A percentile compares a stretch with the other conserved stretches of the same genome.
phyloP scores from a whole-genome alignment of 2,113 vertebrate species.

The Natator depressus region DNA sequence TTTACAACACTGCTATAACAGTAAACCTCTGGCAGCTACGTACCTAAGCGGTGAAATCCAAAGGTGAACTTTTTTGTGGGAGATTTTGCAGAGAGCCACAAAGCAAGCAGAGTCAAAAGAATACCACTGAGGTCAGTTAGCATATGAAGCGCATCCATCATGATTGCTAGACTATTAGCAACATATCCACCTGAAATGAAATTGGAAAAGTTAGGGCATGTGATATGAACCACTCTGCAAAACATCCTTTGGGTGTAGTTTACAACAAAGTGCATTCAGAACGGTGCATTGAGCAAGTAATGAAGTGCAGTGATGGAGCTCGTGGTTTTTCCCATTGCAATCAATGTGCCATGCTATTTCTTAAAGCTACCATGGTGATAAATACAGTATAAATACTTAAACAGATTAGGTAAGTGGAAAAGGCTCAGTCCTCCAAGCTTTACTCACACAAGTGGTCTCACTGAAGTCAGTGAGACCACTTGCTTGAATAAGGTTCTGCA shows the following conservation, averaged over 20 bases:
- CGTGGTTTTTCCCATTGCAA: not conserved
- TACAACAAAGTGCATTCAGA: not conserved
- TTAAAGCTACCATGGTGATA: not conserved
- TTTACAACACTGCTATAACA: not conserved
- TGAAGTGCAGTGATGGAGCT: not conserved
- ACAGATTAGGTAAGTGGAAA: not conserved
- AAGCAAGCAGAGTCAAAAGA: constrained; percentile 92
- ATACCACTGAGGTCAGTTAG: constrained; percentile 95
- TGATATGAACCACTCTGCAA: not conserved
- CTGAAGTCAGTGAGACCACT: not conserved
- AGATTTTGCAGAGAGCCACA: constrained; percentile 94
- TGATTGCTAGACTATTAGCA: constrained; percentile 96
- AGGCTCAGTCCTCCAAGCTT: not conserved
- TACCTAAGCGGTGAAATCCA: constrained; percentile 96
- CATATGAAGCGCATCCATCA: constrained; percentile 98
- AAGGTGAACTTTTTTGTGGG: constrained; percentile 94
- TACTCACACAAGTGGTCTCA: not conserved
- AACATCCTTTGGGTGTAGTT: not conserved
- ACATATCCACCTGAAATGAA: constrained; percentile 90
- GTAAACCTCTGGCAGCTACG: constrained; percentile 27
- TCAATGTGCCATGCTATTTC: not conserved
- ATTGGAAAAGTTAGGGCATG: constrained; percentile 19
- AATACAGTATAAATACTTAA: not conserved
- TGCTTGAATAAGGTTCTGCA: not conserved
- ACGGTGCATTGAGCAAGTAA: not conserved